Percentiles rank a stretch among this genome's conserved stretches.
Evolutionary conservation across 1,140 invertebrate genomes (phyloP).

Genomic region (Protaetia brevitarsis): DNA sequence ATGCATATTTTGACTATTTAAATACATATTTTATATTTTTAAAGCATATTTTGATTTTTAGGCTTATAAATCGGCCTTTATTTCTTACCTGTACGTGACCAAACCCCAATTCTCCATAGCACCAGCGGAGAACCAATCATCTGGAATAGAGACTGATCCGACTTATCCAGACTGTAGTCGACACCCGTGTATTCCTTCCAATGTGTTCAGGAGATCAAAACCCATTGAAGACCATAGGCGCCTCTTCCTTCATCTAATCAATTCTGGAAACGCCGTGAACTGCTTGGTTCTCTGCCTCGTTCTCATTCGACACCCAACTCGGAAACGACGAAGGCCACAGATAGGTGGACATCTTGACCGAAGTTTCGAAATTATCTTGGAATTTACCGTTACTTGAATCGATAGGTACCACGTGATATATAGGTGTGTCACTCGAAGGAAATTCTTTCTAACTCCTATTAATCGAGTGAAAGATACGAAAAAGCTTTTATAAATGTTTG

Average conservation of each 20-base stretch:
- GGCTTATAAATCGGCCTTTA: too few relatives aligned
- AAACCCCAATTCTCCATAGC: conserved; percentile 90
- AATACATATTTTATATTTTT: too few relatives aligned
- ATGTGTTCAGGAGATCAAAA: conserved; percentile 47
- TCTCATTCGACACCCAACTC: conserved; percentile 31
- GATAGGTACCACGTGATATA: too few relatives aligned
- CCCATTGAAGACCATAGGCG: conserved; percentile 55
- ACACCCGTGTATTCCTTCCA: conserved; percentile 51
- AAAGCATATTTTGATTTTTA: too few relatives aligned
- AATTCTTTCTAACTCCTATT: too few relatives aligned
- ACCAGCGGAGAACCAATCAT: conserved; percentile 65
- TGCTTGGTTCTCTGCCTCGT: not conserved
- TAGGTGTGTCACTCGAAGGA: too few relatives aligned
- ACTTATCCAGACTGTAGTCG: conserved; percentile 47
- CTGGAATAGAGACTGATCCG: conserved; percentile 68
- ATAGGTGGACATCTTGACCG: conserved; percentile 67
- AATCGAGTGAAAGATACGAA: too few relatives aligned
- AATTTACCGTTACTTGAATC: too few relatives aligned
- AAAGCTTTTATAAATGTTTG: too few relatives aligned
- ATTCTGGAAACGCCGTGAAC: conserved; percentile 50
- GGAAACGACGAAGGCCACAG: conserved; percentile 65
- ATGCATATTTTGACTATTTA: too few relatives aligned
- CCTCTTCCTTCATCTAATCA: conserved; percentile 69
- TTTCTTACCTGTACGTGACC: conserved; percentile 83
- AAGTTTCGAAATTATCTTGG: too few relatives aligned